phyloP scores from a whole-genome alignment of 2,888 invertebrate genomes.

The Leptopterna dolabrata region DNA sequence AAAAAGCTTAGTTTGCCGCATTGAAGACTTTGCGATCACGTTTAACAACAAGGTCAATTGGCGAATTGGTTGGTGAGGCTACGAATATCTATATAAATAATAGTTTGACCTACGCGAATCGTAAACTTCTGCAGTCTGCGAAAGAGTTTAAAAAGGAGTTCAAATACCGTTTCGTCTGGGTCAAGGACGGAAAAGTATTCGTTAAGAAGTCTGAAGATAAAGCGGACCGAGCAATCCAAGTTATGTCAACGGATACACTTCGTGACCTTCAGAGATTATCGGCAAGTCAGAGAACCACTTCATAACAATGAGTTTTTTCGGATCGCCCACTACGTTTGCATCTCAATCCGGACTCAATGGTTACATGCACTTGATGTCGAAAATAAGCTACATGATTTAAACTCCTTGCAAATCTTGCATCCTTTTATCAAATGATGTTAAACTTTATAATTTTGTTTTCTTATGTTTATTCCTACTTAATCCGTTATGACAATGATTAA shows the following conservation, averaged over 20 bases:
- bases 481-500: background rate
- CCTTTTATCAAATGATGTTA: background rate
- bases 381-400: no score
- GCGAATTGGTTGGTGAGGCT: background rate
- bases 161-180: no score
- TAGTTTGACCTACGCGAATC: background rate
- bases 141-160: background rate
- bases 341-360: background rate
- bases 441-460: no score
- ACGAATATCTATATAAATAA: background rate
- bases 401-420: no score
- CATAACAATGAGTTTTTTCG: no score
- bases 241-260: no score
- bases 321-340: no score
- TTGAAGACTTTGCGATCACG: background rate
- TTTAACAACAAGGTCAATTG: background rate
- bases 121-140: background rate
- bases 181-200: no score
- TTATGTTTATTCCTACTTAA: background rate
- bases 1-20: background rate
- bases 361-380: no score
- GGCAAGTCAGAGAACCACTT: background rate
- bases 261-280: background rate
- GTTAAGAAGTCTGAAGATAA: no score
- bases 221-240: background rate